phyloP scores from a whole-genome alignment of 2,797 vertebrate genomes.

The Micropoecilia bifurca region DNA sequence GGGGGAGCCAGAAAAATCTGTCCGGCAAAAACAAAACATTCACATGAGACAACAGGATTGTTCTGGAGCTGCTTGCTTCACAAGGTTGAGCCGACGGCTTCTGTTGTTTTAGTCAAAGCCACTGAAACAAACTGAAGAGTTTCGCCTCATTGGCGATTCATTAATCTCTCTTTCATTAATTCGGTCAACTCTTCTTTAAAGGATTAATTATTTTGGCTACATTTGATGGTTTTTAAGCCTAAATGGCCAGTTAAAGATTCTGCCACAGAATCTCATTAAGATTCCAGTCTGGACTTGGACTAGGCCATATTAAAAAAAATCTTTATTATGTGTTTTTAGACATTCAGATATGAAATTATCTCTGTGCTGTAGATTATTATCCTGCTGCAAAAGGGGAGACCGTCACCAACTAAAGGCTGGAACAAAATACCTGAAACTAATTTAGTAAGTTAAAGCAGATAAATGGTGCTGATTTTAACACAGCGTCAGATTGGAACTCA shows the following conservation, averaged over 20 bases:
- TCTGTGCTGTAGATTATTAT: background rate
- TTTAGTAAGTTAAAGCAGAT: background rate
- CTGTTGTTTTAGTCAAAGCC: background rate
- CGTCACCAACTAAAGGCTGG: background rate
- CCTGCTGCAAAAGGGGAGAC: background rate
- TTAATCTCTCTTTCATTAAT: background rate
- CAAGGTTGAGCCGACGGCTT: background rate
- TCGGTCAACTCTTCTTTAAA: background rate
- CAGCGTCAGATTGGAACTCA: background rate
- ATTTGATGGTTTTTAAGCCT: background rate
- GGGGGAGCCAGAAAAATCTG: conserved; percentile 95
- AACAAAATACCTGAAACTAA: background rate
- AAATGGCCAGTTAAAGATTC: background rate
- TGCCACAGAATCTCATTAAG: background rate
- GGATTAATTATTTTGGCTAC: background rate
- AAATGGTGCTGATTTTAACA: background rate
- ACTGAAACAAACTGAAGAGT: background rate
- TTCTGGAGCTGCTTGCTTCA: background rate
- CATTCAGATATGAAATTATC: background rate
- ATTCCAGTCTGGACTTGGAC: background rate
- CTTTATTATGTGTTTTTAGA: background rate
- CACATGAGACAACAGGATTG: background rate
- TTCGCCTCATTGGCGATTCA: background rate
- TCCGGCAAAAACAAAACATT: conserved; percentile 5
- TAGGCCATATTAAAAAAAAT: background rate